Conservation (phyloP, 2,888 invertebrate species). For the Leptarthrus brevirostris region DNA sequence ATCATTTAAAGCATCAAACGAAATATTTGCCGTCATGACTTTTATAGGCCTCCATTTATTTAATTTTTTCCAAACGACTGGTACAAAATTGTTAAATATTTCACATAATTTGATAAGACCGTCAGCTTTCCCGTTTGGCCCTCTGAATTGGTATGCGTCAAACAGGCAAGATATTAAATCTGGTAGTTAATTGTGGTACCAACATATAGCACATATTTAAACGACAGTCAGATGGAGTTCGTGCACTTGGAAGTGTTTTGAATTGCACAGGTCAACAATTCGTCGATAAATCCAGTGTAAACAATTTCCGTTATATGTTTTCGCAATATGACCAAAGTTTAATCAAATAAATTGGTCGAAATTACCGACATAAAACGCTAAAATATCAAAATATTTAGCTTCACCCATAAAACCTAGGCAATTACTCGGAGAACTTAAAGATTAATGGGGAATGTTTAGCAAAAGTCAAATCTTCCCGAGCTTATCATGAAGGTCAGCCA, state of each 20-base stretch:
- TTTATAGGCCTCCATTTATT: background rate
- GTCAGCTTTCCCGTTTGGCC: background rate
- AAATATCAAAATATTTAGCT: background rate
- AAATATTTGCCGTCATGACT: background rate
- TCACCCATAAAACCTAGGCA: background rate
- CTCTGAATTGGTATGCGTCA: background rate
- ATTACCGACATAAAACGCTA: background rate
- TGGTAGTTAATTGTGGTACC: background rate
- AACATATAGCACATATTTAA: constrained; percentile 4
- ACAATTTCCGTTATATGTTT: background rate
- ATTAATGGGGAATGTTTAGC: constrained; percentile 37
- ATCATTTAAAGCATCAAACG: constrained; percentile 19
- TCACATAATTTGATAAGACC: constrained; percentile 3
- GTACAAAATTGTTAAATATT: constrained; percentile 20
- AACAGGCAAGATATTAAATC: background rate
- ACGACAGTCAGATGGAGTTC: constrained; percentile 3
- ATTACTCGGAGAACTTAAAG: constrained; percentile 20
- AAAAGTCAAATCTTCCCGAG: constrained; percentile 25
- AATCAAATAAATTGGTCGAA: constrained; percentile 18
- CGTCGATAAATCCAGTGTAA: background rate
- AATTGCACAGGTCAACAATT: background rate
- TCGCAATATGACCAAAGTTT: background rate
- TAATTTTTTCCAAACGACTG: background rate
- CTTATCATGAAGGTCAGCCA: constrained; percentile 39
- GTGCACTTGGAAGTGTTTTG: background rate